Conservation (phyloP, 2,113 vertebrate genomes). For the Hemichromis elongatus region DNA sequence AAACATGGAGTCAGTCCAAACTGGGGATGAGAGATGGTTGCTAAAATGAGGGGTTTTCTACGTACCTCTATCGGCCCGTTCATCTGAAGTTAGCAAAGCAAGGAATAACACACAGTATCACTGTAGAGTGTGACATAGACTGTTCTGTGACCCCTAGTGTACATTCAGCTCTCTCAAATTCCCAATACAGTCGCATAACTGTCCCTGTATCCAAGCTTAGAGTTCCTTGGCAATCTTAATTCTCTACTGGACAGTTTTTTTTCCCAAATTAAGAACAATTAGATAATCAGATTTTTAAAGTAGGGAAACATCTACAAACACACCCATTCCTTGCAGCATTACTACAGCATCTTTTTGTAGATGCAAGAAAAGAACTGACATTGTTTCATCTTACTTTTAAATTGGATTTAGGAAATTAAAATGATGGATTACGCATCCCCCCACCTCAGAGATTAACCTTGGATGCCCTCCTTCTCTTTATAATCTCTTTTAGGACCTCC, state of each 20-base stretch:
- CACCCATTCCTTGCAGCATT: neutral
- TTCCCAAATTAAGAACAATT: rapidly evolving
- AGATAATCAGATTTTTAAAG: neutral
- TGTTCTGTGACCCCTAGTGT: neutral
- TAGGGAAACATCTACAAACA: neutral
- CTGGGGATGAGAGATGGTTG: neutral
- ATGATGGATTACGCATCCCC: neutral
- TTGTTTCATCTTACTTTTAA: neutral
- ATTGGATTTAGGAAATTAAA: slow-evolving; percentile 24
- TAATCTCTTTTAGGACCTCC: slow-evolving; percentile 29
- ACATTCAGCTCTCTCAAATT: neutral
- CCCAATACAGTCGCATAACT: neutral
- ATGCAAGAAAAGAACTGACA: neutral
- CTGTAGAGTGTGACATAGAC: neutral
- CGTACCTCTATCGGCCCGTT: slow-evolving; percentile 89
- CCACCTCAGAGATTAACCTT: slow-evolving; percentile 17
- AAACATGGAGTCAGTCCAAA: neutral
- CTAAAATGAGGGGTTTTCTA: slow-evolving; percentile 1
- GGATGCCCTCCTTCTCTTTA: neutral
- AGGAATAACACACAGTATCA: slow-evolving; percentile 70
- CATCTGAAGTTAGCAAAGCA: slow-evolving; percentile 83
- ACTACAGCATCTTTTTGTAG: neutral
- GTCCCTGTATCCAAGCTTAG: neutral
- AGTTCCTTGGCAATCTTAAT: neutral
- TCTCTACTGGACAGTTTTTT: neutral